Conservation (phyloP, 2,888 invertebrate genomes). For the Terebella lapidaria region DNA sequence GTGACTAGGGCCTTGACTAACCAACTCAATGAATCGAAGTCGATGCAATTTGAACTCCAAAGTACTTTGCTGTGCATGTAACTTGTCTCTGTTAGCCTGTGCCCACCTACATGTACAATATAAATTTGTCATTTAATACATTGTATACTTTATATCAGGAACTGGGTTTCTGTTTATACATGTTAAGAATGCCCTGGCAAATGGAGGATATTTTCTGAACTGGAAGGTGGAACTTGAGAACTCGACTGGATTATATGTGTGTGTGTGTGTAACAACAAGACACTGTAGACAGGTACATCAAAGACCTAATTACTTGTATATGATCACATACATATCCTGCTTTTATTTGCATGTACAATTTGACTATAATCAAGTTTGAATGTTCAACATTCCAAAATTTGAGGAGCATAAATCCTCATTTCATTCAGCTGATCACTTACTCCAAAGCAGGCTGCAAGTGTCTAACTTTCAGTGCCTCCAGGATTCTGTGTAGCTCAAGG, state of each 20-base stretch:
- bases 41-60: slow-evolving; percentile 79
- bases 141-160: too few relatives aligned
- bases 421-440: too few relatives aligned
- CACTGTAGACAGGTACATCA: not conserved
- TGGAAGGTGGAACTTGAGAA: too few relatives aligned
- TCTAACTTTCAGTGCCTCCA: slow-evolving; percentile 75
- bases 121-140: not conserved
- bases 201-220: too few relatives aligned
- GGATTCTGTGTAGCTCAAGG: slow-evolving; percentile 76
- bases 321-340: too few relatives aligned
- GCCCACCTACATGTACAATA: slow-evolving; percentile 64
- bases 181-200: too few relatives aligned
- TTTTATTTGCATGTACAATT: too few relatives aligned
- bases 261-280: too few relatives aligned
- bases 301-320: not conserved
- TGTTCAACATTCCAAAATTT: too few relatives aligned
- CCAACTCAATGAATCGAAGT: slow-evolving; percentile 71
- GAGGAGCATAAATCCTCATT: too few relatives aligned
- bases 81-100: slow-evolving; percentile 66
- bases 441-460: slow-evolving; percentile 79
- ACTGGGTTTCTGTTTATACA: too few relatives aligned
- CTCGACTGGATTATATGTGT: too few relatives aligned
- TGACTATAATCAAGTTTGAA: not conserved
- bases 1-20: slow-evolving; percentile 63
- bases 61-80: slow-evolving; percentile 63